These are phyloP conservation scores for Caloenas nicobarica DNA, from an alignment of 2,113 vertebrate genomes.

Conservation along the genomic window DNA sequence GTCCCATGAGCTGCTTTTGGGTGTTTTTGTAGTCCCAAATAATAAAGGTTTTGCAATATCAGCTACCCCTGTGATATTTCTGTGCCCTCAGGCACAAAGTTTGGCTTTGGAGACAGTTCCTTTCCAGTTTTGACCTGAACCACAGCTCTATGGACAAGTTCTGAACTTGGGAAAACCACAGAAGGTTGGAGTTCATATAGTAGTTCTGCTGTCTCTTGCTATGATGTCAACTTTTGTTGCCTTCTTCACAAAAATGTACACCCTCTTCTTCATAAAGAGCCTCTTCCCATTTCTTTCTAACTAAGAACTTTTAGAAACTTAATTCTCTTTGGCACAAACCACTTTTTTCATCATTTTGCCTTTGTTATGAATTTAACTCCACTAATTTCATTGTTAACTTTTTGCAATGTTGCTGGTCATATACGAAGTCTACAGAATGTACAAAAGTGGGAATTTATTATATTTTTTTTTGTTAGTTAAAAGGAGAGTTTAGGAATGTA, in stretches of 20 bases:
- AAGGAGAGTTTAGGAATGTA: background rate
- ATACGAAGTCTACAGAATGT: background rate
- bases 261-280: background rate
- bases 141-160: background rate
- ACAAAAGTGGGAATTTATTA: background rate
- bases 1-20: background rate
- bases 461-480: background rate
- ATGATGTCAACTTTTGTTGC: background rate
- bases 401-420: background rate
- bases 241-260: background rate
- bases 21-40: background rate
- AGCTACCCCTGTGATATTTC: background rate
- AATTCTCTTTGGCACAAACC: background rate
- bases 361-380: background rate
- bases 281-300: background rate
- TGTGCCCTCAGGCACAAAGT: background rate
- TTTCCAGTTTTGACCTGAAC: background rate
- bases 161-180: background rate
- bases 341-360: background rate
- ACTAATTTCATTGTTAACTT: background rate
- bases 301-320: background rate
- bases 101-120: background rate
- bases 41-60: background rate
- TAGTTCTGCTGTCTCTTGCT: background rate
- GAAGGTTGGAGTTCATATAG: accelerated